Percentiles rank a stretch among this genome's conserved stretches.
Conservation (phyloP, 23 tunicate genomes). For the Styela plicata region DNA sequence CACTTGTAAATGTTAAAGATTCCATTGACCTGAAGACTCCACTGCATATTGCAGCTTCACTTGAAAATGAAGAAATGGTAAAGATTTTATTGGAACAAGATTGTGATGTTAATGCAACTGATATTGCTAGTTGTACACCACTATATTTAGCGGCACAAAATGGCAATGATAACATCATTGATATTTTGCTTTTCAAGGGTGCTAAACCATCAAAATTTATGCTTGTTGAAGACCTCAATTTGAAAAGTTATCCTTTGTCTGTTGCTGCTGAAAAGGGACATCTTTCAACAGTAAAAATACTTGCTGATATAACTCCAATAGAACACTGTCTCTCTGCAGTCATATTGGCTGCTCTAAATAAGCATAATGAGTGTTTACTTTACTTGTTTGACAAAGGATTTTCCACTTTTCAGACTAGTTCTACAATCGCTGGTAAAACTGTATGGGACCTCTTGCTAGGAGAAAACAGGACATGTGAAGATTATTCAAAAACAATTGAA, state of each 20-base stretch:
- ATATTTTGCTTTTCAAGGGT: conserved; percentile 7
- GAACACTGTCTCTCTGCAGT: neutral
- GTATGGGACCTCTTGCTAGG: neutral
- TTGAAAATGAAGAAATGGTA: conserved; percentile 18
- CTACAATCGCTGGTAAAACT: neutral
- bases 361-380: neutral
- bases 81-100: conserved; percentile 15
- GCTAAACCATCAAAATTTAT: conserved; percentile 35
- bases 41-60: conserved; percentile 33
- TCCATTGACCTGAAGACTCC: conserved; percentile 27
- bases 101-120: conserved; percentile 42
- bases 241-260: neutral
- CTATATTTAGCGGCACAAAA: conserved; percentile 48
- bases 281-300: neutral
- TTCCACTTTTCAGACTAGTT: neutral
- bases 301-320: neutral
- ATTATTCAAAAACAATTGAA: neutral
- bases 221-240: neutral
- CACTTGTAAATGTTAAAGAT: conserved; percentile 32
- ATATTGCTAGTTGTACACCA: conserved; percentile 36
- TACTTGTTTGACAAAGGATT: neutral
- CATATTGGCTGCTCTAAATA: neutral
- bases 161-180: neutral
- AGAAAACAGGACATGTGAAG: neutral
- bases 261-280: conserved; percentile 9